phyloP scores from a whole-genome alignment of 2,113 vertebrate species.

The Eira barbara region DNA sequence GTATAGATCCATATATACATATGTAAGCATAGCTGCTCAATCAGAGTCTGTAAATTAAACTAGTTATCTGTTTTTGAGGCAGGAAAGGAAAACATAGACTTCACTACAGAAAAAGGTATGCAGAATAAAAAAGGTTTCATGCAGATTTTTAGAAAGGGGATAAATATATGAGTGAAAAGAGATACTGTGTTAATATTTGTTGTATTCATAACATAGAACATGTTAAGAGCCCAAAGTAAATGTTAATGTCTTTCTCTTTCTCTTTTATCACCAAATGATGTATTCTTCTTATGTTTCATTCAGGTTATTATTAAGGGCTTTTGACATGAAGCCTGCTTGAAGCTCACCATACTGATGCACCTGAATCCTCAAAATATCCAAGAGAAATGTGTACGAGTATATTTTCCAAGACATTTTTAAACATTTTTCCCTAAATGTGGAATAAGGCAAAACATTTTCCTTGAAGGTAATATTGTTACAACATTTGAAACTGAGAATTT shows the following conservation, averaged over 20 bases:
- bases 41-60: neutral
- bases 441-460: neutral
- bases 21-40: neutral
- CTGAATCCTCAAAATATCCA: neutral
- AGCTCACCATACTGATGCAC: neutral
- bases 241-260: neutral
- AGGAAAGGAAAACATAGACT: neutral
- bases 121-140: neutral
- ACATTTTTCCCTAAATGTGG: neutral
- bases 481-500: neutral
- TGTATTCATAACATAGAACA: neutral
- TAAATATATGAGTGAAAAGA: neutral
- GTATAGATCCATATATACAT: neutral
- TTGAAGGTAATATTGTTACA: neutral
- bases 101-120: neutral
- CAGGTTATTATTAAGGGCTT: neutral
- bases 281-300: slow-evolving; percentile 10
- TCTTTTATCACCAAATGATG: slow-evolving; percentile 1
- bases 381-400: neutral
- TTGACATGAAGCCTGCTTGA: neutral
- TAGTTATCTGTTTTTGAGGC: neutral
- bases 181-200: neutral
- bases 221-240: neutral
- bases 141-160: neutral
- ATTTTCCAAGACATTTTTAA: neutral